Evolutionary conservation across 2,797 vertebrate species (phyloP), one percentile per base, ranked within the genome.

Genomic region (Martes flavigula): DNA sequence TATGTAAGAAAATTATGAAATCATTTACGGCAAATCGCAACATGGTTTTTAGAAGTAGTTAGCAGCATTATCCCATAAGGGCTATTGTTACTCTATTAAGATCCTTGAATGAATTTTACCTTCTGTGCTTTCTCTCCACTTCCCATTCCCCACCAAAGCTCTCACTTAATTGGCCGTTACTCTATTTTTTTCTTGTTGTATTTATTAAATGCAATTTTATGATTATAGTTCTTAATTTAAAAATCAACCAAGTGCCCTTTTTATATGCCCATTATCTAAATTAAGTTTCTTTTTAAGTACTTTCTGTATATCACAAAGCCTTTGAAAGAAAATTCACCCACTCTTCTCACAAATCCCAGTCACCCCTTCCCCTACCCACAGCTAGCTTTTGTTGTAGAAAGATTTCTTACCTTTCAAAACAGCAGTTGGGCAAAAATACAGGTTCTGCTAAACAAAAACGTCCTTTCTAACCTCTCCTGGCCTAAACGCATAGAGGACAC

Each of bases 141-240:
- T 18, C 13, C 38, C 25, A 43, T 3, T 72, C 32, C 23, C 68
- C 46, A 79, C n/a, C 64, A 77, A 83, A 96, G 70, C 38, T 78
- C 66, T 93, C 46, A 64, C 82, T 75, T 75, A 91, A 95, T 73
- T 62, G 23, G 40, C 20, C 6, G 23, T 72, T 64, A 60, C 5
- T 48, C 38, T 40, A 70, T 48, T 12, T 60, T 48, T 81, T 66
- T 90, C 18, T 81, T 56, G 43, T 30, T 83, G 15, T 77, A 82
- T 60, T 92, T 79, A 93, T 54, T 94, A 84, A 91, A 58, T 84
- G 35, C 82, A 91, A 64, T 91, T 72, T 79, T 97, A 56, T 68
- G 30, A 89, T 51, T 73, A 20, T 38, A 90, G 14, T 56, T 91
- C 38, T 84, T 70, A 86, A 94, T 91, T 96, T 97, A 68, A 60